A percentile compares a stretch with the other conserved stretches of the same genome.
These are phyloP conservation scores for Panagrolaimus sp. DNA, from an alignment of 1,140 invertebrate species.

Conservation along the genomic window DNA sequence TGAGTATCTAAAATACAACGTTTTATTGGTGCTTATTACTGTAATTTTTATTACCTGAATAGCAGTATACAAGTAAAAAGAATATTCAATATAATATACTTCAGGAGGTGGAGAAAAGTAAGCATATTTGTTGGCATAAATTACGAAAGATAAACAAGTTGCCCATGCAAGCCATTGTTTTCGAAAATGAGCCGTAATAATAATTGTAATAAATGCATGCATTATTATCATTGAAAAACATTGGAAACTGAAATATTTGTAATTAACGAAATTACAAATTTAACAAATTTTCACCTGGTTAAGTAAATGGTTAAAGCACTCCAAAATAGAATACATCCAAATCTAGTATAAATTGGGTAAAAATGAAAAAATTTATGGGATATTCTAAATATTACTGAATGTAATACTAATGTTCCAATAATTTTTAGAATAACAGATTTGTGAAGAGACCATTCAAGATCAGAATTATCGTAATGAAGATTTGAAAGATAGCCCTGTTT, in stretches of 20 bases:
- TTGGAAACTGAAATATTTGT: neutral
- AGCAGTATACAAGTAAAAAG: conserved; percentile 38
- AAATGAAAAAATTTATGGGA: neutral
- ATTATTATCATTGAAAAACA: conserved; percentile 22
- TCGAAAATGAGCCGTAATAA: conserved; percentile 18
- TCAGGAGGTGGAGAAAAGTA: conserved; percentile 28
- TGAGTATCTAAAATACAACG: conserved; percentile 33
- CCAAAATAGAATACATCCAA: conserved; percentile 37
- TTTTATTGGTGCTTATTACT: neutral
- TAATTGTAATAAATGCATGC: conserved; percentile 16
- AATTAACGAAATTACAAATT: too few relatives aligned
- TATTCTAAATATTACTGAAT: neutral
- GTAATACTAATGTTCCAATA: neutral
- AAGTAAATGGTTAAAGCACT: conserved; percentile 29
- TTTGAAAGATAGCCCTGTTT: neutral
- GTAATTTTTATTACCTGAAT: conserved; percentile 33
- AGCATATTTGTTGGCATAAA: conserved; percentile 19
- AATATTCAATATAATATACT: conserved; percentile 43
- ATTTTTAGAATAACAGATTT: neutral
- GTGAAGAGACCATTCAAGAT: conserved; percentile 3
- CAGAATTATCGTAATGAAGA: neutral
- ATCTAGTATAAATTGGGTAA: neutral
- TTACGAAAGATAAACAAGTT: conserved; percentile 33
- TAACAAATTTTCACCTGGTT: conserved; percentile 17
- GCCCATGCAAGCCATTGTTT: conserved; percentile 35